Evolutionary conservation across 2,888 invertebrate species (phyloP), one percentile per base, ranked within the genome.

Genomic region (Chrysolina oricalcia): DNA sequence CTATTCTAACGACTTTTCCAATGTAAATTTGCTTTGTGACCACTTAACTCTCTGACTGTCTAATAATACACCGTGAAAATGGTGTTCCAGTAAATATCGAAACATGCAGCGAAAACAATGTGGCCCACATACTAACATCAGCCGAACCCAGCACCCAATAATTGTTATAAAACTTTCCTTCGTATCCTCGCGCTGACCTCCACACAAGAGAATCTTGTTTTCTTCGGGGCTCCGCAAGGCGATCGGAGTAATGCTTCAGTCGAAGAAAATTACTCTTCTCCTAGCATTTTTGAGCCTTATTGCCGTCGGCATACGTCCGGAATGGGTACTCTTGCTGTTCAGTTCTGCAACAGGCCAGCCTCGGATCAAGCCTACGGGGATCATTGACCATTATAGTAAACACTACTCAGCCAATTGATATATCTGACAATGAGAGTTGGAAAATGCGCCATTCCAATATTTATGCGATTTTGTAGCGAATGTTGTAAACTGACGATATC

Each of bases 101-200:
- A 35, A 3, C 8, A 8, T 8, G 3, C 10, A 21, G 23, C 23
- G 21, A 13, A 21, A 13, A 27, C 10, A 13, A 23, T 27, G 15
- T 59, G 35, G 59, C 59, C 59, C 35, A 35, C 59, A 35, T 35
- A 59, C 59, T 59, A 59, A 21, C 53, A 53, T 13, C 53, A 53
- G 50, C 50, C 50, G 2, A 27, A 59, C 59, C 59, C 59, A 27
- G 59, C 59, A 59, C 17, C 59, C n/a, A 59, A 35, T 59, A 59
- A 59, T 59, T 19, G 59, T 35, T 59, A 59, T 50, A 70, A 63
- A 63, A 63, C 35, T 62, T 19, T 43, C 63, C 63, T 70, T 70
- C 48, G 70, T 64, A 70, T 70, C 64, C 70, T 63, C 50, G 48
- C 15, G 59, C 56, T 59, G 59, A 59, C 59, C 59, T 59, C 59